These are phyloP conservation scores for Acanthosepion pharaonis DNA, from an alignment of 2,888 invertebrate genomes.

Conservation along the genomic window DNA sequence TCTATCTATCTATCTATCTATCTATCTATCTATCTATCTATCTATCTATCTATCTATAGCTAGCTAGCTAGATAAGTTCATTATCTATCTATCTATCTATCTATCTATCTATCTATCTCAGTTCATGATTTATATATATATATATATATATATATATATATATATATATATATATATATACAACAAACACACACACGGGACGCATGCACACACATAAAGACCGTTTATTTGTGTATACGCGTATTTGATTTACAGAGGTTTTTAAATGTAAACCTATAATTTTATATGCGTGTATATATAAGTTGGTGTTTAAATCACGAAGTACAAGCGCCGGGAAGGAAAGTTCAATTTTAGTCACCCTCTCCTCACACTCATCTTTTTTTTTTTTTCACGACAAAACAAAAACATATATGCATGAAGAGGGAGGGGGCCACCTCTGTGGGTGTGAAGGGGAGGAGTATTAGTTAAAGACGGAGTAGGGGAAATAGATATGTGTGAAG, in stretches of 20 bases:
- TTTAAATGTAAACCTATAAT: not conserved
- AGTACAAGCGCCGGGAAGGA: not conserved
- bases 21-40: not conserved
- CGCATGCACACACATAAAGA: too few relatives aligned
- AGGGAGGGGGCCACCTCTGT: not conserved
- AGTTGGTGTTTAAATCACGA: not conserved
- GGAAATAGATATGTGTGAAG: not conserved
- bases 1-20: not conserved
- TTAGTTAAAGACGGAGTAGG: not conserved
- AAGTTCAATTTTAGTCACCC: not conserved
- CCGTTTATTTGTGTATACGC: too few relatives aligned
- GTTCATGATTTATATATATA: too few relatives aligned
- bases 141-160: too few relatives aligned
- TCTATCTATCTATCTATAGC: not conserved
- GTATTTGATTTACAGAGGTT: not conserved
- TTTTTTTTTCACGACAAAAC: not conserved
- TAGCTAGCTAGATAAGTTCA: too few relatives aligned
- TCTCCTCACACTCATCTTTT: not conserved
- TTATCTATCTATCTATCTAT: not conserved
- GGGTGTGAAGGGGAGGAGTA: conserved; percentile 10
- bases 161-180: too few relatives aligned
- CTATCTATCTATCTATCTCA: not conserved
- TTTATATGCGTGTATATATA: not conserved
- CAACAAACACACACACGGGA: too few relatives aligned
- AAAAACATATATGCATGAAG: not conserved